Base-by-base conservation (phyloP, 2,113 vertebrate species). In the Forbesichthys papilliferus region DNA sequence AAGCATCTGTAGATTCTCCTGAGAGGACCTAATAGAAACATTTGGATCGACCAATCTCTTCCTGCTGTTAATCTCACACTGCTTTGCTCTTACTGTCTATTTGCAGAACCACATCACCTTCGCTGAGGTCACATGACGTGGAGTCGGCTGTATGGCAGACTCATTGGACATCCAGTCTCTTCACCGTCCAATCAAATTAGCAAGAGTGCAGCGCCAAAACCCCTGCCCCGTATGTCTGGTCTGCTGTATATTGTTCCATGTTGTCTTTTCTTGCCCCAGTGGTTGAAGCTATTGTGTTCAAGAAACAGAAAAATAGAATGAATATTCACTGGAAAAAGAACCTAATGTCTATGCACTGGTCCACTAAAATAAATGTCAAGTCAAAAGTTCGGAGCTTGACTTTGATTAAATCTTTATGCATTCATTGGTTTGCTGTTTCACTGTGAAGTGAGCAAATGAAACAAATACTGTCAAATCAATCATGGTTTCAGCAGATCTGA, bases 41-140 rank as follows among this genome's bases (percentile, higher is more conserved):
- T 53, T 47, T 48, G 16, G 4, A 42, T 48, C 9, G 5, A 59
- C 14, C 5, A 3, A 12, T 27, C 34, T 34, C 10, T 1, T 46
- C 27, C 11, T 48, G 63, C 10, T 54, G 11, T 3, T 55, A 3
- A 46, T 54, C 55, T 69, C 20, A 67, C 34, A 53, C 20, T 4
- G 0, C 0, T 5, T n/a, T 42, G 5, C 0, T 72, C 66, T 18
- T n/a, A 20, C 48, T 48, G 12, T 53, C 1, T 42, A 34, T 69
- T 48, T 69, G 7, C 88, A 98, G 98, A 99, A 98, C 94, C 96
- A 98, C 94, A 94, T 98, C 95, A 90, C 95, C 94, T 99, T 98
- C 88, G 94, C 96, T 78, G 98, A 99, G 93, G 95, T 99, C 95
- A 98, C 98, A 98, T 99, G 98, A 99, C 95, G 91, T 93, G 90